These are phyloP conservation scores for Protodeltote pygarga DNA, from an alignment of 2,888 invertebrate species.

Conservation along the genomic window DNA sequence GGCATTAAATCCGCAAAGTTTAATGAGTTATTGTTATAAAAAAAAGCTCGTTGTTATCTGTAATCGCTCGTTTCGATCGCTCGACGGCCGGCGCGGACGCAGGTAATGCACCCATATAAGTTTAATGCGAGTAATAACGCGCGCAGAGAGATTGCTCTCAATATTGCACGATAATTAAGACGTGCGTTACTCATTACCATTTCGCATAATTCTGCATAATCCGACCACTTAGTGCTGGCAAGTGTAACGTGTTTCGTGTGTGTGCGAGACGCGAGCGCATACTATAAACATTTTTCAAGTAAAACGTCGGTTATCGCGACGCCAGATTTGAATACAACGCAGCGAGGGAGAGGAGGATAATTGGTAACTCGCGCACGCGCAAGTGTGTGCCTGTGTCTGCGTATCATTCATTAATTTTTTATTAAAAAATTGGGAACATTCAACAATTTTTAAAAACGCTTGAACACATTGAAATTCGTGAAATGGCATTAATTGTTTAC, in stretches of 20 bases:
- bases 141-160: conserved; percentile 20
- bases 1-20: background rate
- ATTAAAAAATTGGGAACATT: conserved; percentile 12
- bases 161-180: conserved; percentile 28
- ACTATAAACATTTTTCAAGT: background rate
- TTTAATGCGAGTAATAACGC: conserved; percentile 15
- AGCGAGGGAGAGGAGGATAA: background rate
- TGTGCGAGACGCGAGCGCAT: background rate
- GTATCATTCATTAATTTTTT: conserved; percentile 15
- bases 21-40: background rate
- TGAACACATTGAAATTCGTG: conserved; percentile 19
- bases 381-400: conserved; percentile 3
- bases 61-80: background rate
- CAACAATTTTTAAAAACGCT: conserved; percentile 11
- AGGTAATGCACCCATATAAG: conserved; percentile 24
- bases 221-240: conserved; percentile 23
- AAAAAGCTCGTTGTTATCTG: background rate
- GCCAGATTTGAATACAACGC: conserved; percentile 20
- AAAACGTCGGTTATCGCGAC: background rate
- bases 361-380: conserved; percentile 11
- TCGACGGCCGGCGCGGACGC: background rate
- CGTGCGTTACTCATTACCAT: conserved; percentile 36
- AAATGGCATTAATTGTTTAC: conserved; percentile 30
- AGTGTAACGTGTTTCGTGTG: conserved; percentile 10
- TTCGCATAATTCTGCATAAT: conserved; percentile 26